These are phyloP conservation scores for Drosophila aff. DNA, from an alignment of 1,140 invertebrate species.

Conservation along the genomic window DNA sequence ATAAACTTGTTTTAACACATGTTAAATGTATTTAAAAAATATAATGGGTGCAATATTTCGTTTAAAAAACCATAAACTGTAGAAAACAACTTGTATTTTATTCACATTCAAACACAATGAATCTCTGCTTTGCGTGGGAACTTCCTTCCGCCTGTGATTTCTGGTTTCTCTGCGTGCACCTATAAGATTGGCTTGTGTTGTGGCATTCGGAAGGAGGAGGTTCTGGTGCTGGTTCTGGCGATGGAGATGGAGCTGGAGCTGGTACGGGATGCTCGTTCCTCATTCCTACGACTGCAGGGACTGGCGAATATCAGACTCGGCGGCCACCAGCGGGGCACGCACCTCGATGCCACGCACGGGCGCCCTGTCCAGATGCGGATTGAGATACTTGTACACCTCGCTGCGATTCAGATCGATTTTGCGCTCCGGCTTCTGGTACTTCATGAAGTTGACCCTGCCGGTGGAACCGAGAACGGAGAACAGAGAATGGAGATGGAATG, in stretches of 20 bases:
- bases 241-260: background rate
- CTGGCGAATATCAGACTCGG: conserved; percentile 87
- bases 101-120: background rate
- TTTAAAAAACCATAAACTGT: background rate
- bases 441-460: conserved; percentile 91
- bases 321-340: conserved; percentile 88
- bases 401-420: conserved; percentile 90
- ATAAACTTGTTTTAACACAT: too few species aligned
- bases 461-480: conserved; percentile 12
- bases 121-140: background rate
- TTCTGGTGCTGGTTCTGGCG: background rate
- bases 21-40: too few species aligned
- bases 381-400: conserved; percentile 89
- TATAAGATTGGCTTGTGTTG: conserved; percentile 18
- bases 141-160: background rate
- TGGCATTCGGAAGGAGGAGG: background rate
- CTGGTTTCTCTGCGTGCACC: conserved; percentile 9
- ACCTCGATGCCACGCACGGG: conserved; percentile 88
- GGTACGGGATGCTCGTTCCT: background rate
- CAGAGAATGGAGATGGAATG: conserved; percentile 6
- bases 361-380: conserved; percentile 89
- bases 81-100: background rate
- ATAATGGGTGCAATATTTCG: background rate
- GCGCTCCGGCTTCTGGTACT: conserved; percentile 90
- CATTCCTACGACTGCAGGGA: conserved; percentile 62